Percentiles rank a stretch among this genome's conserved stretches.
These are phyloP conservation scores for Protonemura montana DNA, from an alignment of 2,888 invertebrate genomes.

Conservation along the genomic window DNA sequence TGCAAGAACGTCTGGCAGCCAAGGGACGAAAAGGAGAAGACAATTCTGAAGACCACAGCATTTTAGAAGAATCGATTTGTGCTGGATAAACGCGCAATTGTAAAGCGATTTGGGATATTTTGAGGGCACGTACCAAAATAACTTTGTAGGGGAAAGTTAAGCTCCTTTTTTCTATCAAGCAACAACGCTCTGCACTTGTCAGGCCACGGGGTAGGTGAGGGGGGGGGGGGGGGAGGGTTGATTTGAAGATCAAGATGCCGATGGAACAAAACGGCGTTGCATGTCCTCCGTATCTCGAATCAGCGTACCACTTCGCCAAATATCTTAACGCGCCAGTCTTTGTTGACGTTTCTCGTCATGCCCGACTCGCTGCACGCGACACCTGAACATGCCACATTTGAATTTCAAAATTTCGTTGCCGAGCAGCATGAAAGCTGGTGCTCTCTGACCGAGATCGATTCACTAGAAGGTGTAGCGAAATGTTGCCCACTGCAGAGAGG, in stretches of 20 bases:
- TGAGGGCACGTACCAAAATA: no score
- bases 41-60: no score
- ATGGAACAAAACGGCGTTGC: background rate
- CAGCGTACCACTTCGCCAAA: background rate
- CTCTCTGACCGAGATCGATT: background rate
- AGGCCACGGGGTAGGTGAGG: no score
- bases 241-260: background rate
- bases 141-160: no score
- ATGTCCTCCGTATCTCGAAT: background rate
- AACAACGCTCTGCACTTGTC: no score
- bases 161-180: no score
- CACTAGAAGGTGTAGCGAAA: background rate
- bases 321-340: background rate
- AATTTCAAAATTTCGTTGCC: background rate
- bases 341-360: background rate
- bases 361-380: background rate
- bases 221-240: no score
- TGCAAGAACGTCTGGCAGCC: no score
- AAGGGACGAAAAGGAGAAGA: no score
- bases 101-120: no score
- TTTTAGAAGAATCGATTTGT: no score
- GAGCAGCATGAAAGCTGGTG: background rate
- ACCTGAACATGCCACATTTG: background rate
- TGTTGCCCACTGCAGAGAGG: background rate
- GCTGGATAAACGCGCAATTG: no score